Base-by-base conservation (phyloP, 2,113 vertebrate species). In the Eudyptes chrysolophus region DNA sequence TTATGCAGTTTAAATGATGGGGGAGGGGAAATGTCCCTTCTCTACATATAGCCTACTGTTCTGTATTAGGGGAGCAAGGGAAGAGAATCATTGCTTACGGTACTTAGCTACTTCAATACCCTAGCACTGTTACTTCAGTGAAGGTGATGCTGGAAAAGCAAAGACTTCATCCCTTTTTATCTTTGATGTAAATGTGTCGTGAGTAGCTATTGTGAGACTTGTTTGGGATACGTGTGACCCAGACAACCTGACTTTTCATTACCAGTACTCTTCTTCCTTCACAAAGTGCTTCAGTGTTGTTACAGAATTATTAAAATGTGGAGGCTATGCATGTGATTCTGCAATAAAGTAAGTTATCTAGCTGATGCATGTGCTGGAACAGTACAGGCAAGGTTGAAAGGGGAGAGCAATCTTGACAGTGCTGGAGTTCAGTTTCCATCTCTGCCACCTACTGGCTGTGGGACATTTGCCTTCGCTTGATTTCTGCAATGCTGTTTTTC, bases 1-100 rank as follows among this genome's bases (percentile, higher is more conserved):
- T 99, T 98, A 98, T 98, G 96, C 95, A 68, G 98, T 97, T 98
- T 98, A 98, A 98, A 98, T 97, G 97, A 98, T 98, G 98, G 98
- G 97, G 98, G 98, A 98, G 98, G 98, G 98, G 96, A 97, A 94
- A 98, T 97, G 49, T 87, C 79, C 97, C 61, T 94, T 94, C 76
- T 95, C 77, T 65, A 74, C 68, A 40, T 90, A 68, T 25, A 94
- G 87, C 46, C 36, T 65, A 49, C 29, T 79, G 71, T 92, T 77
- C 78, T 86, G 34, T 72, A 32, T 40, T 20, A 79, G 34, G 14
- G 46, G 26, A 97, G 30, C 49, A 57, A 52, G 13, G 52, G 70
- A 88, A 46, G 40, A 74, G 74, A 52, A 46, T 61, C n/a, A 8
- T 9, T 87, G 48, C 55, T 83, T n/a, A 20, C 16, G 16, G 18